Conservation (phyloP, 2,888 invertebrate genomes). For the Megaustenia siamemsis region DNA sequence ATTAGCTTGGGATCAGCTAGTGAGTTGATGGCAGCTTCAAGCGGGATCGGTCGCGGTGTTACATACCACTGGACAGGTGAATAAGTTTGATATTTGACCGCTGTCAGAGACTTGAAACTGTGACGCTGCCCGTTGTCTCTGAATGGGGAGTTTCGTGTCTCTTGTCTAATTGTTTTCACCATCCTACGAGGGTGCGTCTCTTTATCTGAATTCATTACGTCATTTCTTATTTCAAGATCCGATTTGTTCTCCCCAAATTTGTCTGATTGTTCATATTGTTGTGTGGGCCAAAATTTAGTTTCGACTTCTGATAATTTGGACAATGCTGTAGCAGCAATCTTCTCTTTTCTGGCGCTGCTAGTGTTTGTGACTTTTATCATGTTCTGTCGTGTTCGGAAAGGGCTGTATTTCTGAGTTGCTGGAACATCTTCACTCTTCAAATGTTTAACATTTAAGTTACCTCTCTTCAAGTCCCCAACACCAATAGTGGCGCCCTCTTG, state of each 20-base stretch:
- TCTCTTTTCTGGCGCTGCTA: neutral
- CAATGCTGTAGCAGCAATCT: constrained; percentile 1
- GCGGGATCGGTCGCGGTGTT: constrained; percentile 20
- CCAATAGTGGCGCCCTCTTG: no score
- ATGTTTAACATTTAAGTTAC: no score
- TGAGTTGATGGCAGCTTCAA: neutral
- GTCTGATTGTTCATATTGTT: neutral
- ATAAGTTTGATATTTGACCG: constrained; percentile 48
- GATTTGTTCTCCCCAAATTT: neutral
- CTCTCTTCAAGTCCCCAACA: no score
- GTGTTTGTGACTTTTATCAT: neutral
- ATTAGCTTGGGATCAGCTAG: neutral
- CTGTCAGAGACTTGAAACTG: constrained; percentile 41
- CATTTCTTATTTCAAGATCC: neutral
- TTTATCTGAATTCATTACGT: neutral
- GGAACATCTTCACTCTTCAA: no score
- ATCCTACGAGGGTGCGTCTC: no score
- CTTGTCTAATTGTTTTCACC: neutral
- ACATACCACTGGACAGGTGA: constrained; percentile 49
- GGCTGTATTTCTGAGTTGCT: no score
- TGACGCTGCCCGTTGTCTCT: constrained; percentile 20
- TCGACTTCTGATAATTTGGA: neutral
- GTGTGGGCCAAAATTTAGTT: neutral
- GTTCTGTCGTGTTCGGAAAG: no score
- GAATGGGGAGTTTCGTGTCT: constrained; percentile 8